Base-by-base conservation (phyloP, 2,797 vertebrate genomes). In the Jordanella pulchra region DNA sequence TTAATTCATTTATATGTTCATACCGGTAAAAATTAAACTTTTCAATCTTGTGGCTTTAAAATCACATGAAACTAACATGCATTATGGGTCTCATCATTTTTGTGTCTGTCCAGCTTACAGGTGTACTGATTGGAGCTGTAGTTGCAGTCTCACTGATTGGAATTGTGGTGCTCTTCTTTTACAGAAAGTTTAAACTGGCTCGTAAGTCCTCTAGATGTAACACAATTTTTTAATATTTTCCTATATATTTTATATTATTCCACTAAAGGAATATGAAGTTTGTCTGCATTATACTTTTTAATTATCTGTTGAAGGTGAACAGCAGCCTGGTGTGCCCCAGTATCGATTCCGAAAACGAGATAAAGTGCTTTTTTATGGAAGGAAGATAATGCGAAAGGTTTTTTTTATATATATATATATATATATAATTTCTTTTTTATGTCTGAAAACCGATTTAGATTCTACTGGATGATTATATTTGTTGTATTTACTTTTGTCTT, bases 321-420 rank as follows among this genome's bases (percentile, higher is more conserved):
- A 86, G 39, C 87, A 90, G 82, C 79, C 87, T 0, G 95, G 94
- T 0, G 92, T 92, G 7, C 96, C 96, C 69, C 95, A 96, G 2
- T 99, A 99, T 89, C 94, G 97, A 27, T 98, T 99, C 85, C 91
- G 94, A 80, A 99, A 98, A 89, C 95, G 97, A 65, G 96, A 98
- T 92, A 99, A 97, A 91, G 94, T 97, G 78, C 94, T 99, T 85
- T 99, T 99, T 88, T 99, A 98, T 0, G 97, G 97, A 54, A 92
- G 97, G 73, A 99, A 99, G 93, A 97, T 98, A 84, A 98, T 99
- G 94, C 93, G 97, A 73, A 99, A 99, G 96, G 97, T 98, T 76
- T 47, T 35, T n/a, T 70, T 6, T 27, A 4, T 70, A n/a, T n/a
- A n/a, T n/a, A n/a, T n/a, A n/a, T n/a, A n/a, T n/a, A n/a, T 69